Evolutionary conservation across 2,113 vertebrate species (phyloP), one percentile per base, ranked within the genome.

Genomic region (Barbus barbus): DNA sequence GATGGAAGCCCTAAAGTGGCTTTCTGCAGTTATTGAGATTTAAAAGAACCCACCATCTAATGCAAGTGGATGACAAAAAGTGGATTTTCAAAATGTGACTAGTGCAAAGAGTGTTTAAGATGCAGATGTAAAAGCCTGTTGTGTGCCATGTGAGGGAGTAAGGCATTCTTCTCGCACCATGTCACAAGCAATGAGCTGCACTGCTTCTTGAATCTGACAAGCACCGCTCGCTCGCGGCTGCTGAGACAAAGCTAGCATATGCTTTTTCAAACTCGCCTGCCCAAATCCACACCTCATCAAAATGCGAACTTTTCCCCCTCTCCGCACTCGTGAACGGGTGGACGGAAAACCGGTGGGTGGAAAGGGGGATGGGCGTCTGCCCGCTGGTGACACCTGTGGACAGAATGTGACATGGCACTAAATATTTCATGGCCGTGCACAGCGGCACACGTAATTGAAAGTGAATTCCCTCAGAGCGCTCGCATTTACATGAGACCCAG

Each of bases 401-500:
- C 93, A 93, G 91, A 96, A 97, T 96, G 94, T 94, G 95, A 95
- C 94, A 97, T 94, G 91, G 94, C 93, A 90, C 95, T 96, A 94
- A 96, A 97, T 96, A 96, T 96, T 96, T 96, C 94, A 98, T 95
- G 93, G 92, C 93, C 86, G 91, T 96, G 94, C 92, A 95, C 94
- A 94, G 94, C 88, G 94, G 94, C 93, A 96, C 96, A 94, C 93
- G 93, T 97, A 97, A 97, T 97, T 95, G 92, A 96, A 96, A 96
- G 94, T 97, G 96, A 97, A 96, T 95, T 97, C 95, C 95, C 95
- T 96, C 91, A 95, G 94, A 96, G 95, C 95, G 94, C 93, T 96
- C 88, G 94, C 95, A 96, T 95, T 96, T 96, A 97, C 93, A 96
- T 94, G 95, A 95, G 95, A 93, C 92, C 93, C 95, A 97, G 95